Conservation (phyloP, 2,888 invertebrate species). For the Tetragonula carbonaria region DNA sequence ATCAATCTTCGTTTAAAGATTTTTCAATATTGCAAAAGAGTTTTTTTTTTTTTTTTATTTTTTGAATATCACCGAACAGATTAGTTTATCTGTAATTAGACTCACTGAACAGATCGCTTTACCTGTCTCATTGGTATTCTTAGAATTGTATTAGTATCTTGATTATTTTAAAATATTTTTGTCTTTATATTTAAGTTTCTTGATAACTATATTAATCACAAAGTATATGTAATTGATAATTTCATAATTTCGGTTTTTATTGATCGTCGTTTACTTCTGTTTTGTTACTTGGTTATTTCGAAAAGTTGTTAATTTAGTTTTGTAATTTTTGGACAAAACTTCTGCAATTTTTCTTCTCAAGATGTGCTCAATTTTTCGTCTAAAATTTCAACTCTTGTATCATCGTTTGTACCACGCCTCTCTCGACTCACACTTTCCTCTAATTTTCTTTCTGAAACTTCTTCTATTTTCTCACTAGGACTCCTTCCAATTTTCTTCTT, state of each 20-base stretch:
- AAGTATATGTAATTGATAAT: not conserved
- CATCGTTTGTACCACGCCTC: not conserved
- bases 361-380: not conserved
- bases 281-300: not conserved
- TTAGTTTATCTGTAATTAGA: not conserved
- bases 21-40: not conserved
- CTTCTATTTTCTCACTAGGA: not conserved
- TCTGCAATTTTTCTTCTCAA: not conserved
- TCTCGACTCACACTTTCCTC: not conserved
- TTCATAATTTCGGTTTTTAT: not conserved
- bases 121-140: not conserved
- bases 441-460: not conserved
- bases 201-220: no score
- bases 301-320: not conserved
- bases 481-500: not conserved
- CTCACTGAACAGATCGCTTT: not conserved
- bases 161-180: no score
- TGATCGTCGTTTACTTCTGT: no score
- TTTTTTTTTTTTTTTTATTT: not conserved
- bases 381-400: not conserved
- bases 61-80: not conserved
- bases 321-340: not conserved
- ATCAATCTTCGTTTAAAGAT: not conserved
- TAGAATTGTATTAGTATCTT: not conserved
- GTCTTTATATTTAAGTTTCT: not conserved